phyloP scores from a whole-genome alignment of 2,113 vertebrate species.

The Leiothrix lutea region DNA sequence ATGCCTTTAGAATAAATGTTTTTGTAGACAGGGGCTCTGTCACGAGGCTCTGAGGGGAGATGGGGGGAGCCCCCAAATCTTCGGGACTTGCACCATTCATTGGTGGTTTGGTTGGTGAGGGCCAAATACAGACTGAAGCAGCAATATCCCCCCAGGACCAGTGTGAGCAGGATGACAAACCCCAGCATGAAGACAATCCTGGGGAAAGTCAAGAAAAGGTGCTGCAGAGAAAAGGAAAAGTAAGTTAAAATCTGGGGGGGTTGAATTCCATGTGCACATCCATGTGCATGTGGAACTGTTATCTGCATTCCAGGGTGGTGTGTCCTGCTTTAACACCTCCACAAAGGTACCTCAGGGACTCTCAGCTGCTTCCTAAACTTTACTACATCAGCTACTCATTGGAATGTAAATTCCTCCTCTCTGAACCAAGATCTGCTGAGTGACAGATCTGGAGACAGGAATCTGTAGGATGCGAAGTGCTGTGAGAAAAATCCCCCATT shows the following conservation, averaged over 20 bases:
- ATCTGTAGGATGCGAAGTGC: background rate
- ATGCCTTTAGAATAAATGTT: constrained; percentile 82
- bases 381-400: accelerated
- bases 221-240: constrained; percentile 68
- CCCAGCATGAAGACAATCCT: constrained; percentile 92
- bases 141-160: constrained; percentile 85
- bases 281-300: accelerated
- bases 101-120: constrained; percentile 88
- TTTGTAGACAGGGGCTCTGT: background rate
- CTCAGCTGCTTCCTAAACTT: background rate
- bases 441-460: background rate
- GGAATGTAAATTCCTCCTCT: background rate
- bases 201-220: constrained; percentile 93
- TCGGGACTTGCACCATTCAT: constrained; percentile 87
- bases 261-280: accelerated
- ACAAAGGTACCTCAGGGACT: background rate
- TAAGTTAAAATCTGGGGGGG: background rate
- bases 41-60: background rate
- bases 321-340: background rate
- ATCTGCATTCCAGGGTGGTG: background rate
- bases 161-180: constrained; percentile 82
- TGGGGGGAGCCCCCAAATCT: constrained; percentile 34
- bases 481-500: background rate
- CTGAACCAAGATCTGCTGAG: background rate
- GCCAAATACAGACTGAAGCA: constrained; percentile 83